Evolutionary conservation across 1,140 invertebrate genomes (phyloP).

Genomic region (Lucilia sericata): DNA sequence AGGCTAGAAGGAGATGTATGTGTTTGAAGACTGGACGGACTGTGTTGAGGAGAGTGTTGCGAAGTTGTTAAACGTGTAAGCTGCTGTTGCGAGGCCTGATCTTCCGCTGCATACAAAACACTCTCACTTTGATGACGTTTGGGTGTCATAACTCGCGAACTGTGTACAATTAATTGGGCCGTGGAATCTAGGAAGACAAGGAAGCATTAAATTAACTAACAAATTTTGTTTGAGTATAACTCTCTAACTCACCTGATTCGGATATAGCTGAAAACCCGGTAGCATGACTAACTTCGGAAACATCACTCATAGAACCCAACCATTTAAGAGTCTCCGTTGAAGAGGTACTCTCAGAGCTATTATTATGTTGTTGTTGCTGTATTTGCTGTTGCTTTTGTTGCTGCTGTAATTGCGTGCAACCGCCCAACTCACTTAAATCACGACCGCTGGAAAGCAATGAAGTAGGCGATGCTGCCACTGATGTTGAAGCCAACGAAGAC

Average conservation of each 20-base stretch:
- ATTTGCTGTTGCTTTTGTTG: conserved; percentile 9
- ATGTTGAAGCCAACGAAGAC: conserved; percentile 65
- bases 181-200: conserved; percentile 59
- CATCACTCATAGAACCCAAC: conserved; percentile 83
- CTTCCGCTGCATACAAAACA: conserved; percentile 76
- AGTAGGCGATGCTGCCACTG: conserved; percentile 61
- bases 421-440: conserved; percentile 48
- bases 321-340: conserved; percentile 86
- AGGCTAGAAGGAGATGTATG: conserved; percentile 42
- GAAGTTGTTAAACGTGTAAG: conserved; percentile 22
- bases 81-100: conserved; percentile 47
- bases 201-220: conserved; percentile 45
- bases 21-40: conserved; percentile 5
- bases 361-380: conserved; percentile 53
- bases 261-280: conserved; percentile 66
- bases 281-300: conserved; percentile 75
- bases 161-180: conserved; percentile 80
- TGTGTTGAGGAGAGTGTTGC: conserved; percentile 28
- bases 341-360: conserved; percentile 77
- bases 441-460: conserved; percentile 54
- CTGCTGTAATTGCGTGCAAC: conserved; percentile 62
- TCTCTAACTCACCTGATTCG: conserved; percentile 61
- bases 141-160: conserved; percentile 82
- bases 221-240: neutral
- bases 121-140: conserved; percentile 86